Conservation (phyloP, 2,797 vertebrate species). For the Nothura maculosa region DNA sequence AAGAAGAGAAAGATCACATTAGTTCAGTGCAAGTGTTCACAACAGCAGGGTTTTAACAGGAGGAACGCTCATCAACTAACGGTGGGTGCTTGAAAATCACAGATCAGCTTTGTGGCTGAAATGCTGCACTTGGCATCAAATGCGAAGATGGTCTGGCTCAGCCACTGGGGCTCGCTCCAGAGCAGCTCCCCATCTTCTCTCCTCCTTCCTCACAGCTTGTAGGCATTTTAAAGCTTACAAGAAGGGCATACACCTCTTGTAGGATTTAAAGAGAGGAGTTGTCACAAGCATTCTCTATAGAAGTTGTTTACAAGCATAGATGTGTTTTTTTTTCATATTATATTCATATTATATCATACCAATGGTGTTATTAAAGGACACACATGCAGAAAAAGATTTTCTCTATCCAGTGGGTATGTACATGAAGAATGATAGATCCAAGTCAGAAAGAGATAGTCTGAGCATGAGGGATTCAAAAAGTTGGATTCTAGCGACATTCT, state of each 20-base stretch:
- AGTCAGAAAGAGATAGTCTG: neutral
- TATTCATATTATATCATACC: neutral
- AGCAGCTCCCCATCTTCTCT: neutral
- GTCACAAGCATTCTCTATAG: neutral
- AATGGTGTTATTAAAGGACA: neutral
- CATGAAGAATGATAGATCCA: neutral
- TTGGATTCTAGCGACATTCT: neutral
- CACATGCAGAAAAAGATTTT: neutral
- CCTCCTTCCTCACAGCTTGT: neutral
- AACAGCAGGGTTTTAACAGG: neutral
- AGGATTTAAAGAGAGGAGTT: neutral
- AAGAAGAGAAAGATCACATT: neutral
- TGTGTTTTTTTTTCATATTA: neutral
- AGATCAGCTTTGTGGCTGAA: neutral
- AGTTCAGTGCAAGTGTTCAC: neutral
- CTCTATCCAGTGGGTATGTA: neutral
- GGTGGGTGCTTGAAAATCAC: neutral
- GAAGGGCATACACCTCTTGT: accelerated
- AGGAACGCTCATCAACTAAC: no score
- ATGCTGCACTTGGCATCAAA: neutral
- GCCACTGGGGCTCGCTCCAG: neutral
- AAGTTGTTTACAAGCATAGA: neutral
- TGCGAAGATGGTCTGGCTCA: neutral
- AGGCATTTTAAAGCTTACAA: neutral
- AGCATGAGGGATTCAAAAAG: neutral